These are phyloP conservation scores for Pemphredon lugubris DNA, from an alignment of 2,888 invertebrate genomes.

Conservation along the genomic window DNA sequence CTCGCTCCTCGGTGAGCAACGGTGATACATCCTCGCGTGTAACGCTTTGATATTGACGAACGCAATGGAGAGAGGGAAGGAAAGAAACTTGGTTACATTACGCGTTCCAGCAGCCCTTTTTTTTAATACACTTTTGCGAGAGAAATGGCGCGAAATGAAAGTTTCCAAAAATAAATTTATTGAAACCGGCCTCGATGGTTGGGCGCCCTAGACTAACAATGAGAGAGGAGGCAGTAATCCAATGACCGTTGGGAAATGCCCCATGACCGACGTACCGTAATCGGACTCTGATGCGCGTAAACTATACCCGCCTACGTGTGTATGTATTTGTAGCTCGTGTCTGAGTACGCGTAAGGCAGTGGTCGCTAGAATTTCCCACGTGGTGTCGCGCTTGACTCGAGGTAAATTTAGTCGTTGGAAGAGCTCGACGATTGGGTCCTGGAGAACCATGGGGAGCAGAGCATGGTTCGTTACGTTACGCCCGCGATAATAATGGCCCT, in stretches of 20 bases:
- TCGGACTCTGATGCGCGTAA: slow-evolving; percentile 55
- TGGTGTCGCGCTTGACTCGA: slow-evolving; percentile 34
- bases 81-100: background rate
- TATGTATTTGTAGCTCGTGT: slow-evolving; percentile 49
- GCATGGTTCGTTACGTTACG: too few species aligned
- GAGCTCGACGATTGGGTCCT: background rate
- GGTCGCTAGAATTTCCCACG: slow-evolving; percentile 54
- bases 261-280: slow-evolving; percentile 53
- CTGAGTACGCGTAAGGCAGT: slow-evolving; percentile 37
- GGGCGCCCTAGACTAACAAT: too few species aligned
- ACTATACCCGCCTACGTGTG: too few species aligned
- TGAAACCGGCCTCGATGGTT: slow-evolving; percentile 28
- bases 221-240: slow-evolving; percentile 45
- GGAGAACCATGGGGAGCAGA: background rate
- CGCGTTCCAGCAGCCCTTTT: background rate
- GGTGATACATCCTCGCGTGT: background rate
- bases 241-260: slow-evolving; percentile 56
- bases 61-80: background rate
- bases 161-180: background rate
- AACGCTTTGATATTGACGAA: too few species aligned
- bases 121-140: slow-evolving; percentile 20
- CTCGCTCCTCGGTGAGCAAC: background rate
- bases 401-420: background rate
- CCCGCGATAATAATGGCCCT: too few species aligned
- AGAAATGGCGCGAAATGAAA: slow-evolving; percentile 4